A percentile compares a stretch with the other conserved stretches of the same genome.
Conservation (phyloP, 2,797 vertebrate genomes). For the Tarsius wallacei region DNA sequence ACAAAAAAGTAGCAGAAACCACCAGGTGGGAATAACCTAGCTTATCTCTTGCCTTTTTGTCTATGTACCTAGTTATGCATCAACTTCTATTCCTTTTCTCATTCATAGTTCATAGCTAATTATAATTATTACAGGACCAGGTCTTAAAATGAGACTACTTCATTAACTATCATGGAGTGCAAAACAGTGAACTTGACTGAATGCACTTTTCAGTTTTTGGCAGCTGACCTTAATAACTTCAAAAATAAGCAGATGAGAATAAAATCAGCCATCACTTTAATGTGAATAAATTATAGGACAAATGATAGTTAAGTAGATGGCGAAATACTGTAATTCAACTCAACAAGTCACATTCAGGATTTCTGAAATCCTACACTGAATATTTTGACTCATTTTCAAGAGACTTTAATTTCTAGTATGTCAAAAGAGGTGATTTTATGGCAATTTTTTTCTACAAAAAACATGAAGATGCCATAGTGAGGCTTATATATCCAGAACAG, state of each 20-base stretch:
- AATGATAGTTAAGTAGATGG: neutral
- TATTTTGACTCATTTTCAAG: neutral
- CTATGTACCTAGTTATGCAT: neutral
- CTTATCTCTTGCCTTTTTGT: neutral
- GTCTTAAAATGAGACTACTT: constrained; percentile 44
- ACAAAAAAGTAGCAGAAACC: neutral
- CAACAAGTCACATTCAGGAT: constrained; percentile 2
- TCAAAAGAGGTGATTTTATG: neutral
- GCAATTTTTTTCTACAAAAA: neutral
- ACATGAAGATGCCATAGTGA: neutral
- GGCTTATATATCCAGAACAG: neutral
- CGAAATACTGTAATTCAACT: constrained; percentile 15
- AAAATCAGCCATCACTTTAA: constrained; percentile 55
- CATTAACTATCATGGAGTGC: constrained; percentile 38
- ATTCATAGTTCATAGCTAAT: neutral
- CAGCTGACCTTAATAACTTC: constrained; percentile 64
- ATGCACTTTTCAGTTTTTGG: constrained; percentile 64
- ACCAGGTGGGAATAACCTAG: neutral
- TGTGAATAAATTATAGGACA: constrained; percentile 67
- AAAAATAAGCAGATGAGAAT: constrained; percentile 51
- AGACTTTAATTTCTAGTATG: neutral
- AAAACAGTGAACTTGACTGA: constrained; percentile 60
- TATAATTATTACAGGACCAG: constrained; percentile 9
- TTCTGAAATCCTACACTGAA: constrained; percentile 28
- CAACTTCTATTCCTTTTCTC: neutral